Evolutionary conservation across 1,140 invertebrate genomes (phyloP).

Genomic region (Drosophila suzukii): DNA sequence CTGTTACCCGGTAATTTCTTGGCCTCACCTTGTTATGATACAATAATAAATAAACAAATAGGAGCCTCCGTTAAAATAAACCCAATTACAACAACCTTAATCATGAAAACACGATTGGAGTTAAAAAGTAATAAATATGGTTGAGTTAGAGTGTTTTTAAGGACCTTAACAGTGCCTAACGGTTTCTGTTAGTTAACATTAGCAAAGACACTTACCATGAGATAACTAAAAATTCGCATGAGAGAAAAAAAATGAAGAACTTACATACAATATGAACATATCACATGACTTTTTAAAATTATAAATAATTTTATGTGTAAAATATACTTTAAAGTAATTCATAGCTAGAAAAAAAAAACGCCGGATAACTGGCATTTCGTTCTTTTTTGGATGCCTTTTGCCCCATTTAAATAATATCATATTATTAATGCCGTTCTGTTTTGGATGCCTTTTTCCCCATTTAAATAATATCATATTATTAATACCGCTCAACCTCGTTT

Average conservation of each 20-base stretch:
- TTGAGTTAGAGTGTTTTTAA: neutral
- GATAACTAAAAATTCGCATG: conserved; percentile 30
- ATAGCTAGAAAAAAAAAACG: no score
- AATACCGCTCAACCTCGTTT: conserved; percentile 27
- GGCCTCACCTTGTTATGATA: neutral
- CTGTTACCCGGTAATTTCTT: conserved; percentile 62
- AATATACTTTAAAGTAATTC: no score
- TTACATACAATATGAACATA: no score
- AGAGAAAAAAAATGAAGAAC: conserved; percentile 10
- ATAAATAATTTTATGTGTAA: no score
- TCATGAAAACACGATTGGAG: fast-evolving
- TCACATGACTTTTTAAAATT: neutral
- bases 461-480: conserved; percentile 8
- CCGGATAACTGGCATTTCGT: no score
- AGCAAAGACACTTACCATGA: conserved; percentile 46
- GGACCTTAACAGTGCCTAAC: neutral
- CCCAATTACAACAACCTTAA: neutral
- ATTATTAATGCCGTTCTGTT: neutral
- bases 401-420: neutral
- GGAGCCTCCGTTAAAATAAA: neutral
- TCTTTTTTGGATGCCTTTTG: neutral
- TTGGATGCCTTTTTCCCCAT: neutral
- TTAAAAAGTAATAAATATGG: neutral
- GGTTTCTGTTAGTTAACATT: conserved; percentile 17
- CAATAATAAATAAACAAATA: neutral